Evolutionary conservation across 2,797 vertebrate species (phyloP).

Genomic region (Microcaecilia unicolor): DNA sequence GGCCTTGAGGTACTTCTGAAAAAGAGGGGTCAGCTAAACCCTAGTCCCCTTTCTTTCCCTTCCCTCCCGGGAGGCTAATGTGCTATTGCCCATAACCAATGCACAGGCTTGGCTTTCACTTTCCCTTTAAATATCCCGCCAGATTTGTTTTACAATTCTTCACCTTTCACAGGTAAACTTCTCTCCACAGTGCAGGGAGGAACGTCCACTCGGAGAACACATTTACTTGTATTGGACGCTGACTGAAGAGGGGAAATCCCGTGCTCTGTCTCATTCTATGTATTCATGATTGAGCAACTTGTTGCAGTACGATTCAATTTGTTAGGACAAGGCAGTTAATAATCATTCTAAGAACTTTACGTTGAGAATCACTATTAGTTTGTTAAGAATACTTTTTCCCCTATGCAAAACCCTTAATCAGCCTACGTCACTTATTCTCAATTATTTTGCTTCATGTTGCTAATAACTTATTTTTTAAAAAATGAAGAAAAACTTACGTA

Average conservation of each 20-base stretch:
- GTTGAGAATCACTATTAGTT: no score
- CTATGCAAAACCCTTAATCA: no score
- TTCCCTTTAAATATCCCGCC: neutral
- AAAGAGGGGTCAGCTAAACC: no score
- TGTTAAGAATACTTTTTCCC: no score
- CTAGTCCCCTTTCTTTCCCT: no score
- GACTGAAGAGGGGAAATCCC: slow-evolving; percentile 4
- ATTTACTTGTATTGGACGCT: slow-evolving; percentile 2
- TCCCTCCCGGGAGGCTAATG: no score
- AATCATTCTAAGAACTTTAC: no score
- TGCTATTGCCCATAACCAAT: no score
- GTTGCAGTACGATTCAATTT: slow-evolving; percentile 17
- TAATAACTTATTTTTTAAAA: neutral
- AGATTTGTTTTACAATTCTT: no score
- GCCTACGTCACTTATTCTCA: no score
- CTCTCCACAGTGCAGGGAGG: slow-evolving; percentile 6
- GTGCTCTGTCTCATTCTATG: slow-evolving; percentile 1
- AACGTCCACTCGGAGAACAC: slow-evolving; percentile 8
- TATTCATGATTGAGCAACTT: slow-evolving; percentile 12
- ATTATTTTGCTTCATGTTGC: neutral
- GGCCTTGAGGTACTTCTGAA: no score
- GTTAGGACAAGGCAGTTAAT: slow-evolving; percentile 9
- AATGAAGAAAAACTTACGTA: neutral
- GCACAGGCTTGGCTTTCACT: neutral
- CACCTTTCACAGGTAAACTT: neutral